These are phyloP conservation scores for Clarias macrocephalus DNA, from an alignment of 2,113 vertebrate genomes.

Conservation along the genomic window DNA sequence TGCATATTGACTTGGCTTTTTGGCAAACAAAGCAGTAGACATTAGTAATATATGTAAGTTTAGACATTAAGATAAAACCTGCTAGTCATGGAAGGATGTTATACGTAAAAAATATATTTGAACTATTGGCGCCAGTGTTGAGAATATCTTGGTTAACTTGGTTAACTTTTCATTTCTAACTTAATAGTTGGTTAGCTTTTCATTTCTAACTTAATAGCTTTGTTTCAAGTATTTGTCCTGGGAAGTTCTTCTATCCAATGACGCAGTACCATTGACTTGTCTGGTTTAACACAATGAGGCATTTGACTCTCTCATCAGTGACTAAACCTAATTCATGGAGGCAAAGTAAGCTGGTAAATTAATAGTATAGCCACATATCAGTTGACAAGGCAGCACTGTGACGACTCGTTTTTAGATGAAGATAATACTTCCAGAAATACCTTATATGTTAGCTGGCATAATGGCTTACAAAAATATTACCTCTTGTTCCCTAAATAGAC, in stretches of 20 bases:
- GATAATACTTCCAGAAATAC: not conserved
- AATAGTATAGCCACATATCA: not conserved
- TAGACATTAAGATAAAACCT: not conserved
- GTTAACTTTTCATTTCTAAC: too few relatives aligned
- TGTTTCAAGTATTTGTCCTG: not conserved
- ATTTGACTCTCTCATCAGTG: not conserved
- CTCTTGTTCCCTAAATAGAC: constrained; percentile 67
- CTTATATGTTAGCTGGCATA: not conserved
- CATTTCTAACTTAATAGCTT: too few relatives aligned
- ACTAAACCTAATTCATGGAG: not conserved
- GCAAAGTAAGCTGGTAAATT: not conserved
- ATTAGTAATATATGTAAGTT: too few relatives aligned
- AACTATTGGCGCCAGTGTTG: not conserved
- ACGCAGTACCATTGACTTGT: not conserved
- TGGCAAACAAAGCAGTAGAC: not conserved
- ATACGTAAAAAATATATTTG: not conserved
- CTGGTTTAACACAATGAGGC: not conserved
- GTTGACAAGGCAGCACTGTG: not conserved
- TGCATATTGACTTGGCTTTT: not conserved
- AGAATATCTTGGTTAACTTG: not conserved
- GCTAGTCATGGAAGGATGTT: not conserved
- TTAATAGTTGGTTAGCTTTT: too few relatives aligned
- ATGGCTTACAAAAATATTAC: not conserved
- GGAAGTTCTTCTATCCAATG: not conserved
- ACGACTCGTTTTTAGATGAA: not conserved